phyloP scores from a whole-genome alignment of 2,113 vertebrate species.

The Zosterops pallidus region DNA sequence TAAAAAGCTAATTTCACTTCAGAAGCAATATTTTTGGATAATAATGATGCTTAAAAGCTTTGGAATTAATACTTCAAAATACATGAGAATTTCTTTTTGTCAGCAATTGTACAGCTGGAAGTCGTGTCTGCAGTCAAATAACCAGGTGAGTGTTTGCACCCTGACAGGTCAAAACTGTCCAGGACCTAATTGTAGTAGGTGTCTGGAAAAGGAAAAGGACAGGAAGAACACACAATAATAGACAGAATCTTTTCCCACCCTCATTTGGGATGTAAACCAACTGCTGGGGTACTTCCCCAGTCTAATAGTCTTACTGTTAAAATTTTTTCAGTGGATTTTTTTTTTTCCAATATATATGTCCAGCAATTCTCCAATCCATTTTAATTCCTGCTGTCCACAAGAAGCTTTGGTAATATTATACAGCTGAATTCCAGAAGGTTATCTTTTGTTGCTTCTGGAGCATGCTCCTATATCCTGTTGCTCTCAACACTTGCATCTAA shows the following conservation, averaged over 20 bases:
- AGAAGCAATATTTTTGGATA: background rate
- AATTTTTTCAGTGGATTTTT: background rate
- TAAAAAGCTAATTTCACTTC: background rate
- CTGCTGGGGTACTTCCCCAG: rapidly evolving
- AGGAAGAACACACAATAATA: background rate
- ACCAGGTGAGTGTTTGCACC: background rate
- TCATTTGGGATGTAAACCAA: rapidly evolving
- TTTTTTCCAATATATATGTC: background rate
- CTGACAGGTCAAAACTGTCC: background rate
- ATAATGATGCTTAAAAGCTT: background rate
- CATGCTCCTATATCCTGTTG: background rate
- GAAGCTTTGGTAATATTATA: rapidly evolving
- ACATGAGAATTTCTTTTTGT: background rate
- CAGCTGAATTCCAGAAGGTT: background rate
- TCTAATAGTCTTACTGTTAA: background rate
- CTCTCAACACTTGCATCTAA: background rate
- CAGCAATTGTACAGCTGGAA: background rate
- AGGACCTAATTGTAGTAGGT: background rate
- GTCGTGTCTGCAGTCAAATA: background rate
- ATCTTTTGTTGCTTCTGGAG: background rate
- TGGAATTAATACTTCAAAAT: background rate
- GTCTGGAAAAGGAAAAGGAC: background rate
- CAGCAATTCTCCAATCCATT: background rate
- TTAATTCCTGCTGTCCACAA: background rate
- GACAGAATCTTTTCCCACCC: background rate